These are phyloP conservation scores for Athalia cordata DNA, from an alignment of 2,888 invertebrate species.

Conservation along the genomic window DNA sequence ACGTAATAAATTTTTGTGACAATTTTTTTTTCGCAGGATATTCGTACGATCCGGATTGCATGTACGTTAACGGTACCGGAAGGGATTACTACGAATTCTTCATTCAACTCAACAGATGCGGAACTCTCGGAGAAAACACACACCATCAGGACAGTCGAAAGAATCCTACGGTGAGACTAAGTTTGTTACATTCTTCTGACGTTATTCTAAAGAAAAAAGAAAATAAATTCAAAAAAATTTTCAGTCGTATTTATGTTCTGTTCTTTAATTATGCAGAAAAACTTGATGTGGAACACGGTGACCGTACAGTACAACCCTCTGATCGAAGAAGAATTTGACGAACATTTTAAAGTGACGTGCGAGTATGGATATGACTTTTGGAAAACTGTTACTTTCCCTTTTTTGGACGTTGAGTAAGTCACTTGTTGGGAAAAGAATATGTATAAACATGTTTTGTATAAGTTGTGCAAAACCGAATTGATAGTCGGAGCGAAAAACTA, in stretches of 20 bases:
- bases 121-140: constrained; percentile 91
- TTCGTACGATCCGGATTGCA: constrained; percentile 94
- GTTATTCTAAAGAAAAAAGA: not conserved
- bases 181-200: not conserved
- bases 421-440: not conserved
- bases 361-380: constrained; percentile 97
- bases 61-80: constrained; percentile 95
- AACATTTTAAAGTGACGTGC: constrained; percentile 96
- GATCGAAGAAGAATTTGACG: constrained; percentile 95
- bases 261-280: constrained; percentile 79
- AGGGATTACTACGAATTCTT: constrained; percentile 94
- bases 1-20: not conserved
- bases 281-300: constrained; percentile 97
- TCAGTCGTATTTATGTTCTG: not conserved
- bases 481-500: not conserved
- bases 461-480: not conserved
- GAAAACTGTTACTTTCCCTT: constrained; percentile 97
- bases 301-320: constrained; percentile 95
- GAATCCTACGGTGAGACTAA: constrained; percentile 85
- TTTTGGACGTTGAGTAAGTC: constrained; percentile 94
- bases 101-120: constrained; percentile 93
- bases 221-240: not conserved
- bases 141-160: constrained; percentile 89
- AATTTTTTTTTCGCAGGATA: constrained; percentile 78
- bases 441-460: not conserved